These are phyloP conservation scores for Hipposideros larvatus DNA, from an alignment of 2,797 vertebrate species.

Conservation along the genomic window DNA sequence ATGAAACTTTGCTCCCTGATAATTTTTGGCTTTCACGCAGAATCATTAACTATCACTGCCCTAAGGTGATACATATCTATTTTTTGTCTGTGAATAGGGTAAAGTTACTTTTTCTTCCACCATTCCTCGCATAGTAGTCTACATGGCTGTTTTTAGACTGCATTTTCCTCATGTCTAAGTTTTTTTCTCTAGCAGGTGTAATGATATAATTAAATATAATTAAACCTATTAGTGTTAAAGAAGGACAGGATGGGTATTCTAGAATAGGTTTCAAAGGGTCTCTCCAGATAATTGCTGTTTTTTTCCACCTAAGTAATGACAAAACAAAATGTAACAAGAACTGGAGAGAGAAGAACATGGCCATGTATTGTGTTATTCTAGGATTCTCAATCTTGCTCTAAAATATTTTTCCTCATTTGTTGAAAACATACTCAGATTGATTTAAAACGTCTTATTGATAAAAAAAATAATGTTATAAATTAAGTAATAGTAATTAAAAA, in stretches of 20 bases:
- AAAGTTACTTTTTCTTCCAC: conserved; percentile 25
- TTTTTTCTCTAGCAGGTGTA: conserved; percentile 67
- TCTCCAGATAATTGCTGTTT: conserved; percentile 70
- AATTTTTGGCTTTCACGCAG: conserved; percentile 67
- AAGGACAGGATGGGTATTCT: neutral
- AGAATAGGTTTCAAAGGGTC: conserved; percentile 72
- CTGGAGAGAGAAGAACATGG: conserved; percentile 48
- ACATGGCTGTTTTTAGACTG: conserved; percentile 48
- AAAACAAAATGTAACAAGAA: conserved; percentile 10
- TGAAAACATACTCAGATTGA: neutral
- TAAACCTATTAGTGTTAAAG: conserved; percentile 48
- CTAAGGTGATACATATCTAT: conserved; percentile 22
- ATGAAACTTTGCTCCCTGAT: neutral
- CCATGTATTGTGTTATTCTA: neutral
- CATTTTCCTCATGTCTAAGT: conserved; percentile 58
- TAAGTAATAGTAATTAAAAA: neutral
- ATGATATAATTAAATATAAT: conserved; percentile 81
- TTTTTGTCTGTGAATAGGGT: conserved; percentile 48
- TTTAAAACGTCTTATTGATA: conserved; percentile 10
- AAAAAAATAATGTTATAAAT: neutral
- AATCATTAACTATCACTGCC: conserved; percentile 43
- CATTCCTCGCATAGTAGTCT: neutral
- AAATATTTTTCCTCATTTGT: neutral
- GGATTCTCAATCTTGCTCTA: conserved; percentile 12
- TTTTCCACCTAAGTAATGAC: conserved; percentile 67